A percentile compares a stretch with the other conserved stretches of the same genome.
Evolutionary conservation across 2,797 vertebrate genomes (phyloP).

Genomic region (Cryptoprocta ferox): DNA sequence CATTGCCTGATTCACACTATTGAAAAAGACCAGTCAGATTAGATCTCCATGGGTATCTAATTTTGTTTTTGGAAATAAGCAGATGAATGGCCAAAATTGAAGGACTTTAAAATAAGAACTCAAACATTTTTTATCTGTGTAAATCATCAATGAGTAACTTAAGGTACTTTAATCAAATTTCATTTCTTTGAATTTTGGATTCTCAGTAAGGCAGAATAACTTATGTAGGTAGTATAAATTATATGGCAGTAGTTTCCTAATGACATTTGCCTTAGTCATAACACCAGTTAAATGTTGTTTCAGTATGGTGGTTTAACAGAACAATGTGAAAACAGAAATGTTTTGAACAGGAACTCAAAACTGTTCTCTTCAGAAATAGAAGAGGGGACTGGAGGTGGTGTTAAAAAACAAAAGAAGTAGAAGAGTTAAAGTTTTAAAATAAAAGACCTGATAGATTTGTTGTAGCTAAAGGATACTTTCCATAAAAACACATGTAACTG

Average conservation of each 20-base stretch:
- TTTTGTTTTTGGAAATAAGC: slow-evolving; percentile 52
- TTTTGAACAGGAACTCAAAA: slow-evolving; percentile 46
- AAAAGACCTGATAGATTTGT: background rate
- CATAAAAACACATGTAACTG: background rate
- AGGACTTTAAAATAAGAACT: slow-evolving; percentile 38
- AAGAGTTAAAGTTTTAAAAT: slow-evolving; percentile 45
- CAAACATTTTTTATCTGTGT: background rate
- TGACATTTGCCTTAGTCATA: background rate
- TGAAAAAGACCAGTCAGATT: background rate
- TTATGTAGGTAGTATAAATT: background rate
- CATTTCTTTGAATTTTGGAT: slow-evolving; percentile 17
- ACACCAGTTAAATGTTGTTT: slow-evolving; percentile 49
- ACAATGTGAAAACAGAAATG: slow-evolving; percentile 24
- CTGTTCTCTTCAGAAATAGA: slow-evolving; percentile 50
- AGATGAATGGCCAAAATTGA: background rate
- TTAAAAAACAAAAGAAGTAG: background rate
- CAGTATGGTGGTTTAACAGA: background rate
- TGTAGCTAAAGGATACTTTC: background rate
- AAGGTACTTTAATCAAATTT: slow-evolving; percentile 8
- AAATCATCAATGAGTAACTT: background rate
- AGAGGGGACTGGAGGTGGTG: background rate
- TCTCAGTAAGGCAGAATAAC: slow-evolving; percentile 1
- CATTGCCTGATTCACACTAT: background rate
- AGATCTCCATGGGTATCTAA: background rate
- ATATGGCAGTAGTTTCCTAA: slow-evolving; percentile 16